phyloP scores from a whole-genome alignment of 2,113 vertebrate genomes.

The Leuciscus idus region DNA sequence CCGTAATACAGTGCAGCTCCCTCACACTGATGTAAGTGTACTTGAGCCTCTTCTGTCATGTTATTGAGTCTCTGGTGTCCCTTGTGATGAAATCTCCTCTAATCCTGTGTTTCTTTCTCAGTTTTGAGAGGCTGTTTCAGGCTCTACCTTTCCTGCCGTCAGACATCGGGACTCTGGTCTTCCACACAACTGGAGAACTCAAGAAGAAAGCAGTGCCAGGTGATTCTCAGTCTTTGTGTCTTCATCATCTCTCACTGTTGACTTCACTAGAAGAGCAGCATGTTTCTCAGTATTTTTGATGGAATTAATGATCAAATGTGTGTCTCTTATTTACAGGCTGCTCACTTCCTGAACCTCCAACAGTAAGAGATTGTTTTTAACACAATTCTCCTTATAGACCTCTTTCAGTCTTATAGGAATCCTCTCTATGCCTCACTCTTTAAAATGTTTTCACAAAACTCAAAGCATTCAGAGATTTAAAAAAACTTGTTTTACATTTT shows the following conservation, averaged over 20 bases:
- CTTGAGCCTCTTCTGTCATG: too few species aligned
- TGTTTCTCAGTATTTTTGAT: neutral
- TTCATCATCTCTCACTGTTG: neutral
- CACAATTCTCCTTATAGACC: neutral
- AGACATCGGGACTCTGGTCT: too few species aligned
- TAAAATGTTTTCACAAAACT: neutral
- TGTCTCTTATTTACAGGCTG: neutral
- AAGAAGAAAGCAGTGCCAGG: neutral
- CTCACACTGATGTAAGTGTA: too few species aligned
- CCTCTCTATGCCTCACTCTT: neutral
- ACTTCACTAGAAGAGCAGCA: neutral
- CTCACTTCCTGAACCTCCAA: neutral
- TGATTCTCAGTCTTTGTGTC: neutral
- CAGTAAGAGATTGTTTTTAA: conserved; percentile 1
- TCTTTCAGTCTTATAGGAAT: too few species aligned
- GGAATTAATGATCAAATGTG: neutral
- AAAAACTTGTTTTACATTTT: neutral
- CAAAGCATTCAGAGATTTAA: neutral
- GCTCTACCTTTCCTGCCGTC: too few species aligned
- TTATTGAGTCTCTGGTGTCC: too few species aligned
- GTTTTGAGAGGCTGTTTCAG: too few species aligned
- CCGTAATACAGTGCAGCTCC: too few species aligned
- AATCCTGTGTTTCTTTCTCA: too few species aligned
- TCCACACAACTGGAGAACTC: neutral
- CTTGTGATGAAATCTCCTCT: too few species aligned